Conservation (phyloP, 2,113 vertebrate genomes). For the Protobothrops flavoviridis region DNA sequence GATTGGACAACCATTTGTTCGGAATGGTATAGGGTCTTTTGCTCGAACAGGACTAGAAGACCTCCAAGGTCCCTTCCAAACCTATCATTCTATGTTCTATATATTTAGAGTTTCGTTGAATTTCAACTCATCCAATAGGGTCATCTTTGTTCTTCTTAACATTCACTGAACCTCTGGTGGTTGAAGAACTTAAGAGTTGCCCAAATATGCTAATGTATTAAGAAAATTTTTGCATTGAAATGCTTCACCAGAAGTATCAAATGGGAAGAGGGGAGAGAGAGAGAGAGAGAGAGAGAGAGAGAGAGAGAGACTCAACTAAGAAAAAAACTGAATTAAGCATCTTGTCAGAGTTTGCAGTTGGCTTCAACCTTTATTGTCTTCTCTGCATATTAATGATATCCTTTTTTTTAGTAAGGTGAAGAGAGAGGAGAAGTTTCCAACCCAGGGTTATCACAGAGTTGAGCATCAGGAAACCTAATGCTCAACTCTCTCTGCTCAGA, state of each 20-base stretch:
- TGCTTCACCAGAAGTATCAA: conserved; percentile 35
- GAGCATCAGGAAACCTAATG: conserved; percentile 48
- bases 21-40: too few relatives aligned
- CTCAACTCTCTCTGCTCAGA: conserved; percentile 45
- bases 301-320: not conserved
- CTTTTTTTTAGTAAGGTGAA: conserved; percentile 57
- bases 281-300: not conserved
- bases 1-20: not conserved
- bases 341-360: conserved; percentile 61
- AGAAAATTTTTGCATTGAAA: conserved; percentile 26
- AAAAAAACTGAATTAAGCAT: conserved; percentile 56
- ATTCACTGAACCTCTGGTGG: too few relatives aligned
- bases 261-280: not conserved
- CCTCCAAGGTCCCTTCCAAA: too few relatives aligned
- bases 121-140: not conserved
- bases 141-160: not conserved
- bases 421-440: conserved; percentile 41
- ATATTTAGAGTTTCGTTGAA: not conserved
- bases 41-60: too few relatives aligned
- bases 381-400: conserved; percentile 67
- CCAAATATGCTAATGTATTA: not conserved
- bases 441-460: conserved; percentile 49
- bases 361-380: conserved; percentile 45
- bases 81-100: not conserved
- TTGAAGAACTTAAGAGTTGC: not conserved